Percentiles rank a stretch among this genome's conserved stretches.
Conservation (phyloP, 2,888 invertebrate species). For the Tetanocera ferruginea region DNA sequence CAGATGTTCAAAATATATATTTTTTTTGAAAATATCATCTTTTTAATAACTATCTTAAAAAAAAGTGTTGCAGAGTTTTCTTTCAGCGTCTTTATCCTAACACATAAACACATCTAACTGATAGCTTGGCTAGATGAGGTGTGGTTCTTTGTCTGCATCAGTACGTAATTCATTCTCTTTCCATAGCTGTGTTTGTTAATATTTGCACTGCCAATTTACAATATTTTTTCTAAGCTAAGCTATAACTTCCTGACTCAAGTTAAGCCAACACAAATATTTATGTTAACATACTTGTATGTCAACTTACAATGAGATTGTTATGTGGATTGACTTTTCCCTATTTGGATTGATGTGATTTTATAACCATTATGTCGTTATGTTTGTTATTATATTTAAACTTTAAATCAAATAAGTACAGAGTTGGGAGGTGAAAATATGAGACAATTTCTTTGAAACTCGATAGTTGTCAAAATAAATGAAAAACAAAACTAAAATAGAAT, state of each 20-base stretch:
- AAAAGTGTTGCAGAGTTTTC: too few relatives aligned
- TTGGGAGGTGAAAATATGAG: too few relatives aligned
- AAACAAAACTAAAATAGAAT: too few relatives aligned
- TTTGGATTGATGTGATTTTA: constrained; percentile 18
- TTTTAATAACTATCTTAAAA: too few relatives aligned
- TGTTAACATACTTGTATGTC: neutral
- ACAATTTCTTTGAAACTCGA: neutral
- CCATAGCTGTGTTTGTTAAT: neutral
- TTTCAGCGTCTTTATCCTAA: too few relatives aligned
- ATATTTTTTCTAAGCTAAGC: neutral
- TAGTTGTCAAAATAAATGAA: neutral
- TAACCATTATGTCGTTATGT: neutral
- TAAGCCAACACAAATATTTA: neutral
- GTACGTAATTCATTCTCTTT: neutral
- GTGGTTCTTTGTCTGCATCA: too few relatives aligned
- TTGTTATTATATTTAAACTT: neutral
- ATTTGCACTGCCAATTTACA: neutral
- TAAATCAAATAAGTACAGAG: neutral
- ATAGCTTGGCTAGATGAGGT: too few relatives aligned
- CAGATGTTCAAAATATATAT: too few relatives aligned
- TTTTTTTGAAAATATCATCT: too few relatives aligned
- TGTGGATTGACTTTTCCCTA: constrained; percentile 6
- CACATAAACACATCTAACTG: too few relatives aligned
- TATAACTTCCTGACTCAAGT: constrained; percentile 1
- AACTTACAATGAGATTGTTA: neutral